Evolutionary conservation across 2,797 vertebrate species (phyloP).

Genomic region (Anguilla megastoma): DNA sequence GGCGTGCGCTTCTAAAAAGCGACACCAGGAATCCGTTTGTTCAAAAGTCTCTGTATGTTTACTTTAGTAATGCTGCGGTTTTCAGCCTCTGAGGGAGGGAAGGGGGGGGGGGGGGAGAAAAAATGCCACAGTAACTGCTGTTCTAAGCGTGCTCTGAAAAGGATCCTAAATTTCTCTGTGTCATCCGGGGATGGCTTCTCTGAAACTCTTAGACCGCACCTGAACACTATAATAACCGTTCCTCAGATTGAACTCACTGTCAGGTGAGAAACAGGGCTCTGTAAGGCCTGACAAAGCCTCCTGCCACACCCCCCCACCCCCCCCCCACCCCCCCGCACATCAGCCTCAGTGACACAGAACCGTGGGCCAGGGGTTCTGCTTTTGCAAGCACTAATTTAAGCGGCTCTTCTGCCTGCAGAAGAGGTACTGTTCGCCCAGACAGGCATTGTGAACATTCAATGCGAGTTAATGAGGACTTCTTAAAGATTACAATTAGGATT

Average conservation of each 20-base stretch:
- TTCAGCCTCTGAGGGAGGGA: not conserved
- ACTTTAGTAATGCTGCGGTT: slow-evolving; percentile 10
- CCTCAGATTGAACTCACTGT: not conserved
- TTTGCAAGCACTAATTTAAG: not conserved
- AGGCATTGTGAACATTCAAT: not conserved
- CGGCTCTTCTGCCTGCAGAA: not conserved
- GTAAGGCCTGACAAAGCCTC: not conserved
- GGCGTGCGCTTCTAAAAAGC: not conserved
- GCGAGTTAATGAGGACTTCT: not conserved
- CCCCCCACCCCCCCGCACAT: too few relatives aligned
- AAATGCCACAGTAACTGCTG: not conserved
- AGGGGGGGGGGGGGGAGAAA: not conserved
- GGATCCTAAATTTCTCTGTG: not conserved
- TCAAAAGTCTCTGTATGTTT: not conserved
- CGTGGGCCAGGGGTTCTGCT: not conserved
- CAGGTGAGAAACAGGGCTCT: not conserved
- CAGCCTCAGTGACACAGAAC: not conserved
- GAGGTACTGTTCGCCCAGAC: not conserved
- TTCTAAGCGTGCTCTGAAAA: not conserved
- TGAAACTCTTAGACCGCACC: not conserved
- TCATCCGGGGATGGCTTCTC: not conserved
- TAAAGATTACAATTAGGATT: not conserved
- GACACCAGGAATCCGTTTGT: not conserved
- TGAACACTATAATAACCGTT: not conserved
- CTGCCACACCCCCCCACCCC: not conserved